Conservation (phyloP, 2,888 invertebrate genomes). For the Drosophila lutescens region DNA sequence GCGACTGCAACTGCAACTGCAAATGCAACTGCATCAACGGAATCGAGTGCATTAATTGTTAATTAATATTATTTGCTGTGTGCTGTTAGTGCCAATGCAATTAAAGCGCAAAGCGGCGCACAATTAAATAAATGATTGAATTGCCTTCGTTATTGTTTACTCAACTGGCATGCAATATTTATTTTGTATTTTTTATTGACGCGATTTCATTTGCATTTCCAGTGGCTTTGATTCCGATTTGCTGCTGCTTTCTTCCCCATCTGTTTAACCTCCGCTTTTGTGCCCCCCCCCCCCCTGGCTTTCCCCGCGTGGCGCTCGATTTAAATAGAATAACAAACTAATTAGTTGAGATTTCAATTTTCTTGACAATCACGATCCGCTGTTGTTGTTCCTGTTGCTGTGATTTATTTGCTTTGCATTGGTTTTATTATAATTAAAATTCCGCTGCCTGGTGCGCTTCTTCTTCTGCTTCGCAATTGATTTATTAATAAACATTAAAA, state of each 20-base stretch:
- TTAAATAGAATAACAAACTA: constrained; percentile 77
- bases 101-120: constrained; percentile 46
- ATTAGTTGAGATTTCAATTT: constrained; percentile 67
- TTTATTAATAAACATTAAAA: constrained; percentile 74
- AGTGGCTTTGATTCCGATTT: constrained; percentile 17
- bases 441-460: constrained; percentile 41
- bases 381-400: constrained; percentile 10
- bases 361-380: constrained; percentile 57
- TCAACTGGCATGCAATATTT: constrained; percentile 36
- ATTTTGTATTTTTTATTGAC: constrained; percentile 30
- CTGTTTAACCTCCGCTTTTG: constrained; percentile 6
- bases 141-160: constrained; percentile 40
- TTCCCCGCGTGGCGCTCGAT: constrained; percentile 10
- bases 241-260: constrained; percentile 28
- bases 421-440: constrained; percentile 73
- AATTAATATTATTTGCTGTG: constrained; percentile 59
- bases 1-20: constrained; percentile 38
- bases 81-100: constrained; percentile 42
- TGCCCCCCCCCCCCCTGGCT: no score
- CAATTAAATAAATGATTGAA: constrained; percentile 46
- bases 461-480: constrained; percentile 59
- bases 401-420: constrained; percentile 45
- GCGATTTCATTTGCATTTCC: constrained; percentile 26
- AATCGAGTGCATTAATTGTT: constrained; percentile 56
- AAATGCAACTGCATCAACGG: constrained; percentile 35